Base-by-base conservation (phyloP, 1,140 invertebrate genomes). In the Drosophila takahashii region DNA sequence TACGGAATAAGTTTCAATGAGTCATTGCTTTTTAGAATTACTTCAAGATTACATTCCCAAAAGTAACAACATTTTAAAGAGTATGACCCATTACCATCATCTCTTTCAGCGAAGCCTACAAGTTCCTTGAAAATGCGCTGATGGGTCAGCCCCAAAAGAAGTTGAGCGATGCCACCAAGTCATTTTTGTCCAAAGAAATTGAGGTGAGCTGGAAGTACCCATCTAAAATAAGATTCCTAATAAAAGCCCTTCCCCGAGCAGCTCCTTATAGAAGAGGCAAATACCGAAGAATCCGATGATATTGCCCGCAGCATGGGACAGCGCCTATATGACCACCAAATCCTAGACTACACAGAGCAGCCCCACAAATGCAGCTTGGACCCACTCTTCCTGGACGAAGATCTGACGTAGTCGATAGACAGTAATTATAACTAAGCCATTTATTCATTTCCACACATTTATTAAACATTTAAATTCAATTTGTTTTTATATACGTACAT, bases 381-480 rank as follows among this genome's bases (percentile, higher is more conserved):
- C 52, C 84, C 84, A 3, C 47, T 87, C 0, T 64, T 83, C 13
- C 47, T 79, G 32, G 73, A 81, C 22, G 48, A 74, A 44, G 37
- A 60, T 29, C 15, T 18, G n/a, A 60, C 51, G 48, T 47, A 37
- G 15, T 32, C 10, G 1, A 4, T 10, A n/a, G 27, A 36, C 27
- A 54, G 36, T 27, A 60, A 34, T 16, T 18, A 42, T 15, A 51
- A 48, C 22, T 26, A 39, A 8, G 34, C 18, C 3, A 10, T 53
- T 56, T 26, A 15, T 50, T 84, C 59, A 60, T 87, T 83, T 89
- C 66, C 84, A 89, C 84, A 87, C 85, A 87, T 87, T 87, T 87
- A 87, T 87, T 87, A 87, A 87, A 89, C 84, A 87, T 87, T 87
- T 77, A 87, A 84, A 90, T 89, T 89, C 76, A 87, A 87, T 77